Conservation (phyloP, 2,888 invertebrate species). For the Lasioglossum oenotherae region DNA sequence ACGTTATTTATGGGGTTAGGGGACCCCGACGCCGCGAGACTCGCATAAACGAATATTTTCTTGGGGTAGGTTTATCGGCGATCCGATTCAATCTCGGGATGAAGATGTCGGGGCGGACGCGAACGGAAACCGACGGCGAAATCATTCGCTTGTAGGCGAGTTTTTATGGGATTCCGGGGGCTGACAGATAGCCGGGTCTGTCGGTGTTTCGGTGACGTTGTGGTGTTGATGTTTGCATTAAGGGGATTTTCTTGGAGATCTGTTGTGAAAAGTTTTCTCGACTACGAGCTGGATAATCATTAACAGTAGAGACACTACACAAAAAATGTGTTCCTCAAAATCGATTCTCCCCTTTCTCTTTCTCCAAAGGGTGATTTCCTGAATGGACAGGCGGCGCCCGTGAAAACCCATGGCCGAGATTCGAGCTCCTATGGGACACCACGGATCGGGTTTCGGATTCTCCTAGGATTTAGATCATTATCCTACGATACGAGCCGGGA, state of each 20-base stretch:
- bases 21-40: constrained; percentile 9
- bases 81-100: constrained; percentile 4
- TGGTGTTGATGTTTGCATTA: neutral
- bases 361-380: neutral
- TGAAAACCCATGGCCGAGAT: constrained; percentile 46
- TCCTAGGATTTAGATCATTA: constrained; percentile 72
- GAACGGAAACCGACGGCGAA: neutral
- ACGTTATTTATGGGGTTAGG: constrained; percentile 46
- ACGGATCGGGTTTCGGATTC: constrained; percentile 69
- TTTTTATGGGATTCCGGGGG: neutral
- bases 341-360: neutral
- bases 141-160: constrained; percentile 9
- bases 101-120: constrained; percentile 14
- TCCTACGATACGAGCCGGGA: constrained; percentile 67
- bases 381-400: neutral
- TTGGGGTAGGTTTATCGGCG: constrained; percentile 7
- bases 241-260: neutral
- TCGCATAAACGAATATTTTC: constrained; percentile 18
- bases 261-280: no score
- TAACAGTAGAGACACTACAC: no score
- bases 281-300: no score
- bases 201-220: neutral
- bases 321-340: no score
- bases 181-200: neutral
- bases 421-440: constrained; percentile 35